phyloP scores from a whole-genome alignment of 2,888 invertebrate species.

The Cephonodes hylas region DNA sequence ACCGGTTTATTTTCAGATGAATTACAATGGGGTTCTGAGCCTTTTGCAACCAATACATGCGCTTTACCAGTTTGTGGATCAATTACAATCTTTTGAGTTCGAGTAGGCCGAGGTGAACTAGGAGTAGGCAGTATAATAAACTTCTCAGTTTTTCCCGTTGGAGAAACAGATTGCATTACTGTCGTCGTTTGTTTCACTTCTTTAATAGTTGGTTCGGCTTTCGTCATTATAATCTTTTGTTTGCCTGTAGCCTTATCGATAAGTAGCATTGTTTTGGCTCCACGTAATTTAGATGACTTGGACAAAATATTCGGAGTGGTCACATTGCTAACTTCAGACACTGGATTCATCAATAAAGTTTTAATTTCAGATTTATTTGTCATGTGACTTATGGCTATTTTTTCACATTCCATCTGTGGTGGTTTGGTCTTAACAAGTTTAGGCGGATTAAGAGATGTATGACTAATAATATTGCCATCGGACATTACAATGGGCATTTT shows the following conservation, averaged over 20 bases:
- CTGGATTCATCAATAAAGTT: constrained; percentile 65
- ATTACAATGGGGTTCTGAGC: constrained; percentile 42
- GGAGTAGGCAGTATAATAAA: constrained; percentile 70
- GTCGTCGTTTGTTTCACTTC: constrained; percentile 54
- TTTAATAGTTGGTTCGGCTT: constrained; percentile 58
- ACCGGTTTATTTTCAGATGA: constrained; percentile 59
- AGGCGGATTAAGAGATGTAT: constrained; percentile 45
- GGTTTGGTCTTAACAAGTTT: constrained; percentile 61
- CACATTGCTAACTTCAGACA: constrained; percentile 55
- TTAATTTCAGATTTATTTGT: constrained; percentile 61
- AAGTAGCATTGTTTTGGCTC: constrained; percentile 71
- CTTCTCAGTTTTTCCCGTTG: constrained; percentile 62
- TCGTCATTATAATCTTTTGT: constrained; percentile 73
- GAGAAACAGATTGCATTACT: constrained; percentile 52
- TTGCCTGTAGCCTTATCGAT: constrained; percentile 74
- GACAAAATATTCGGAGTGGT: constrained; percentile 75
- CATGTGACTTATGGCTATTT: constrained; percentile 44
- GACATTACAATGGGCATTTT: constrained; percentile 84
- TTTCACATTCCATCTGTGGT: constrained; percentile 52
- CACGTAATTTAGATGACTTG: constrained; percentile 70
- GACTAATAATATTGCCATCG: constrained; percentile 65
- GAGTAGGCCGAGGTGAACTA: constrained; percentile 54
- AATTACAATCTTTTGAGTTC: constrained; percentile 74
- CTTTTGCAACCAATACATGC: constrained; percentile 65
- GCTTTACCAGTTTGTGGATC: constrained; percentile 75